Evolutionary conservation across 2,797 vertebrate genomes (phyloP).

Genomic region (Lepilemur septentrionalis): DNA sequence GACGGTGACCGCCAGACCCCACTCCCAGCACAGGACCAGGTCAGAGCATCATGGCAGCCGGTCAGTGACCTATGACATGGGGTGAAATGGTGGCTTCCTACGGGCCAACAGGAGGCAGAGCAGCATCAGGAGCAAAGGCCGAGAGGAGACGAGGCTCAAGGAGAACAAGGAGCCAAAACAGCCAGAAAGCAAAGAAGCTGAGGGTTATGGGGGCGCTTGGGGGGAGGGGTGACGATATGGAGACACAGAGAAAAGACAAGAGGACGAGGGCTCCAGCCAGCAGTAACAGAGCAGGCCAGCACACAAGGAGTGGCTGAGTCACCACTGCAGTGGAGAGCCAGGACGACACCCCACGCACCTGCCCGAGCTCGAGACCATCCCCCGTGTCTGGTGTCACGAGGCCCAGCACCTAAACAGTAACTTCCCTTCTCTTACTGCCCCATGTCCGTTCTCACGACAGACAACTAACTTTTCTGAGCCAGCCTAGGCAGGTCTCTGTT

Average conservation of each 20-base stretch:
- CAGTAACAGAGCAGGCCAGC: not conserved
- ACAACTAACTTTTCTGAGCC: not conserved
- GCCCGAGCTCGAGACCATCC: not conserved
- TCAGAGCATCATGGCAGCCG: not conserved
- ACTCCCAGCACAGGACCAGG: not conserved
- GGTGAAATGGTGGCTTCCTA: too few relatives aligned
- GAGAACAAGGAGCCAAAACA: not conserved
- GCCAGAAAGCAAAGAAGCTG: not conserved
- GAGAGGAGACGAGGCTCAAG: too few relatives aligned
- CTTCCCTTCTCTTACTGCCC: too few relatives aligned
- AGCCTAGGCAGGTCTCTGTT: not conserved
- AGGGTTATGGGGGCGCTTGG: not conserved
- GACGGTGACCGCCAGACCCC: not conserved
- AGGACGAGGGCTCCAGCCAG: not conserved
- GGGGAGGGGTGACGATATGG: not conserved
- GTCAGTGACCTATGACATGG: not conserved
- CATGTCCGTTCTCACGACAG: not conserved
- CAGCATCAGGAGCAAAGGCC: too few relatives aligned
- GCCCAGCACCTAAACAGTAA: not conserved
- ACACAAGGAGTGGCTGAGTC: rapidly evolving
- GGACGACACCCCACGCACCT: rapidly evolving
- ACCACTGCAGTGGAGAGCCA: rapidly evolving
- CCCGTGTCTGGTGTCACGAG: not conserved
- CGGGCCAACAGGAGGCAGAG: too few relatives aligned
- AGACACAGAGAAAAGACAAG: not conserved